Conservation (phyloP, 2,888 invertebrate species). For the Drosophila buzzatii region DNA sequence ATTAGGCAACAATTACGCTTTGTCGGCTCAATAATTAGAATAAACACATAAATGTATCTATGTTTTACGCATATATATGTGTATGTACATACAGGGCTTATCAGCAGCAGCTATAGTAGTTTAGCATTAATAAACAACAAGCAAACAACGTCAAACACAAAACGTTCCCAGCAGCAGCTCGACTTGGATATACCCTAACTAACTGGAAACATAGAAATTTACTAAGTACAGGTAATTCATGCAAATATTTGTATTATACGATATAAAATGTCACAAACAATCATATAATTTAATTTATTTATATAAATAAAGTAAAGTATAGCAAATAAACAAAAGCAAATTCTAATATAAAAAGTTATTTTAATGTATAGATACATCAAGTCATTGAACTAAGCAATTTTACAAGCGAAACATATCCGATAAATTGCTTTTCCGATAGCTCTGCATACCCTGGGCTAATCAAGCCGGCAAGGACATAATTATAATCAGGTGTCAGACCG, state of each 20-base stretch:
- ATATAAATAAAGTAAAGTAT: neutral
- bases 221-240: neutral
- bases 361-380: too few relatives aligned
- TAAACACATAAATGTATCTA: slow-evolving; percentile 5
- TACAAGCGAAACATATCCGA: neutral
- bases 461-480: slow-evolving; percentile 19
- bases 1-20: slow-evolving; percentile 8
- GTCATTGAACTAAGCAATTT: neutral
- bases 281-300: neutral
- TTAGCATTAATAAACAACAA: slow-evolving; percentile 33
- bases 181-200: slow-evolving; percentile 5
- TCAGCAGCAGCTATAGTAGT: slow-evolving; percentile 29
- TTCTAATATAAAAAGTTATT: neutral
- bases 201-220: neutral
- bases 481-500: slow-evolving; percentile 62
- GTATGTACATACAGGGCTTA: slow-evolving; percentile 19
- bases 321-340: too few relatives aligned
- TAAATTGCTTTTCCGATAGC: neutral
- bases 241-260: too few relatives aligned
- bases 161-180: neutral
- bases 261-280: neutral
- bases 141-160: slow-evolving; percentile 40
- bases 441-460: slow-evolving; percentile 5
- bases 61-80: slow-evolving; percentile 10
- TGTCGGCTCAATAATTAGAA: slow-evolving; percentile 44